These are phyloP conservation scores for Dryas iulia DNA, from an alignment of 1,140 invertebrate species.

Conservation along the genomic window DNA sequence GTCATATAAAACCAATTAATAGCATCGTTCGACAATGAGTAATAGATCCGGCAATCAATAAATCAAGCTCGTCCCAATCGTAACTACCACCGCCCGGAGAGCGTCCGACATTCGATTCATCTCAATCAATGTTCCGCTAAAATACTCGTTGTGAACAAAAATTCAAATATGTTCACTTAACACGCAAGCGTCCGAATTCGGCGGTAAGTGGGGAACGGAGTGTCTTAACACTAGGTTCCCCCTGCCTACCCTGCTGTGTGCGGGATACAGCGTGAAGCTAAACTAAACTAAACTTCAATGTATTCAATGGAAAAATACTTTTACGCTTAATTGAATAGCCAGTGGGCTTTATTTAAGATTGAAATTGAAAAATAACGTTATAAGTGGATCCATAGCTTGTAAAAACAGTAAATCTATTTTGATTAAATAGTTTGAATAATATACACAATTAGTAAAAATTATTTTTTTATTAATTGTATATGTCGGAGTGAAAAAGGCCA, in stretches of 20 bases:
- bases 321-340: not conserved
- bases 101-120: not conserved
- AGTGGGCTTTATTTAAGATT: not conserved
- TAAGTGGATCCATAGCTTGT: not conserved
- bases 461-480: too few species aligned
- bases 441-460: too few species aligned
- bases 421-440: too few species aligned
- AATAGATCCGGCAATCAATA: not conserved
- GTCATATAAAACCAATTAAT: not conserved
- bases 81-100: not conserved
- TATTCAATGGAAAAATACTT: not conserved
- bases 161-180: not conserved
- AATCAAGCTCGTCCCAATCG: not conserved
- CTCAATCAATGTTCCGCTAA: not conserved
- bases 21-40: not conserved
- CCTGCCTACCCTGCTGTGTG: too few species aligned
- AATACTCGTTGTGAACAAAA: not conserved
- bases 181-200: too few species aligned
- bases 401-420: not conserved
- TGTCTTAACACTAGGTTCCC: too few species aligned
- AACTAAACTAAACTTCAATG: too few species aligned
- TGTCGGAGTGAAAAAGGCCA: too few species aligned
- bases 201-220: too few species aligned
- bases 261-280: too few species aligned
- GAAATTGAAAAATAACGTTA: not conserved